Conservation (phyloP, 2,888 invertebrate genomes). For the Scaptomyza reducta region DNA sequence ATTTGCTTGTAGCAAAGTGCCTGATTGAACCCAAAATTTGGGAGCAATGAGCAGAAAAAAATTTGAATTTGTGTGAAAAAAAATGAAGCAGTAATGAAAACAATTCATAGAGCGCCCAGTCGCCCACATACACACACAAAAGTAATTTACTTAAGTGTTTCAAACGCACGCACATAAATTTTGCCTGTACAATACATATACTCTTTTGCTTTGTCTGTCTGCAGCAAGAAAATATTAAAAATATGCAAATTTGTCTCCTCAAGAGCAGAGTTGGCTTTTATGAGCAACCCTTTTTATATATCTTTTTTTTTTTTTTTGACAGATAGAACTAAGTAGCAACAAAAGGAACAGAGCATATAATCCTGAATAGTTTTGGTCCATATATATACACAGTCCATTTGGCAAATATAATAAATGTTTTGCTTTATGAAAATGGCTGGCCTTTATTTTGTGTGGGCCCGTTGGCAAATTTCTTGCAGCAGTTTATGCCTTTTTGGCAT, state of each 20-base stretch:
- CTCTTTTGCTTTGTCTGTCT: conserved; percentile 20
- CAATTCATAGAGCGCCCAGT: conserved; percentile 42
- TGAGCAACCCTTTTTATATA: conserved; percentile 66
- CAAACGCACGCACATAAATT: conserved; percentile 73
- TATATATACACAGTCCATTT: conserved; percentile 57
- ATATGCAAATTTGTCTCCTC: conserved; percentile 73
- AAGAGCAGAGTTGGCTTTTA: conserved; percentile 48
- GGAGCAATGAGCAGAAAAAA: conserved; percentile 33
- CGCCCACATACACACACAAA: conserved; percentile 53
- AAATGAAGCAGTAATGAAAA: conserved; percentile 35
- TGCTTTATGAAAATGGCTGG: conserved; percentile 60
- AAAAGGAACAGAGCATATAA: conserved; percentile 34
- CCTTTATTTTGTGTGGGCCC: conserved; percentile 44
- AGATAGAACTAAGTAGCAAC: conserved; percentile 38
- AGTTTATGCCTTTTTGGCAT: conserved; percentile 37
- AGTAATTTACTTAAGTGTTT: conserved; percentile 78
- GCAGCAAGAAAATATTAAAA: conserved; percentile 67
- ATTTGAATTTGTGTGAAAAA: conserved; percentile 44
- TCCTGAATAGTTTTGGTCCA: conserved; percentile 40
- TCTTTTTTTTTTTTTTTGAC: conserved; percentile 21
- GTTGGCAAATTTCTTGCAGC: conserved; percentile 38
- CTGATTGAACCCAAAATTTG: conserved; percentile 39
- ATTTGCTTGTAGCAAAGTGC: conserved; percentile 20
- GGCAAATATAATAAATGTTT: conserved; percentile 76
- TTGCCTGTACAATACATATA: conserved; percentile 39